Base-by-base conservation (phyloP, 2,888 invertebrate genomes). In the Drosophila niveifrons region DNA sequence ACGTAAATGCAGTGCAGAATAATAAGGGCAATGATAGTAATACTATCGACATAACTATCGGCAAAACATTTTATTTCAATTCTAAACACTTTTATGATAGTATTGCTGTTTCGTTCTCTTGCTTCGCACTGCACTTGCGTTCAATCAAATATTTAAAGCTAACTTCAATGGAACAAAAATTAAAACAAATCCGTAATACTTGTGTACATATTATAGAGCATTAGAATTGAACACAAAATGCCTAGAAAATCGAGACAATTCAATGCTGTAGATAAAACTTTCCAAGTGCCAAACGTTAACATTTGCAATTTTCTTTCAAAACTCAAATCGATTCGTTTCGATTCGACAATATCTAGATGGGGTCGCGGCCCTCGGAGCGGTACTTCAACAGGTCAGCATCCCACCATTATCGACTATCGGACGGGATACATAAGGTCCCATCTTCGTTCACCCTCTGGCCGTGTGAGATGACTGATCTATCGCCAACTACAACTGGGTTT, bases 371-470 rank as follows among this genome's bases (percentile, higher is more conserved):
- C 91, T 90, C 92, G 92, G 92, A 91, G 89, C 91, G 92, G 92
- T 90, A 90, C 91, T 86, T 89, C 90, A 91, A 90, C 90, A 87
- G 92, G 92, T 88, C 92, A 91, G 77, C 92, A 91, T 91, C 92
- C 92, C 90, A 92, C 90, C 88, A 91, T 90, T 90, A 92, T 92
- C 84, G 92, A 93, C 71, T 92, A 92, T 92, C 92, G 92, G 91
- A 93, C 92, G 91, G 92, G 92, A 72, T 97, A 97, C 94, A 97
- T 98, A 92, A 95, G 97, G 88, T 98, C 97, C 80, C 97, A 98
- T 93, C 94, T 98, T 89, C 95, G 98, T 85, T 98, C 98, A 89
- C 97, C 97, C 53, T 97, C 97, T 78, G 98, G 98, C 91, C 95
- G 97, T 93, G 98, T 98, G 93, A 95, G 98, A 95, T 98, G 96